Base-by-base conservation (phyloP, 1,140 invertebrate species). In the Glomeris maerens region DNA sequence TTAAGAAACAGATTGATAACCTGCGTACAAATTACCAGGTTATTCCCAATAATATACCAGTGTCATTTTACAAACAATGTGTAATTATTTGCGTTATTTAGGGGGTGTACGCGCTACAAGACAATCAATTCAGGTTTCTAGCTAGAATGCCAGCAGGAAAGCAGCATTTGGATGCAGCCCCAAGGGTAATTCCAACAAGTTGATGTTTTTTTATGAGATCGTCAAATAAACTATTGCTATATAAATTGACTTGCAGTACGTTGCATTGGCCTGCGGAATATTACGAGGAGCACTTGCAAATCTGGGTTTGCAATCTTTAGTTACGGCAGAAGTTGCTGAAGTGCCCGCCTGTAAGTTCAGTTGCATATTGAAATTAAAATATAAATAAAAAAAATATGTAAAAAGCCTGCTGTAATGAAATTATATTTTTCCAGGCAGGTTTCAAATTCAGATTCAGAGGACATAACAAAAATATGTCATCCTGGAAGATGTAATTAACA, bases 1-100 rank as follows among this genome's bases (percentile, higher is more conserved):
- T 94, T 66, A 94, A 94, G 60, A 98, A 98, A 66, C 93, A 97
- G 70, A 90, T 98, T 50, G 94, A 98, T 64, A 98, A 97, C 70
- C 71, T 98, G n/a, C 71, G 93, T 57, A 98, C 95, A 14, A 98
- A 98, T 70, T 92, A 98, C 69, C 89, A 96, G 67, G 70, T 63
- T 52, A 14, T 17, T 27, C 3, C 50, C 2, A 17, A 38, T 38
- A 10, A 20, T 40, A 10, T n/a, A 47, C 10, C 5, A 20, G 47
- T 46, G 21, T 10, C 17, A 3, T 7, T 5, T 3, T 7, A 25
- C 7, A 46, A 13, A 46, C 44, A 27, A 13, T 27, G 26, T 13
- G 20, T 42, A 41, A 45, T 23, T 52, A 41, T 39, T 55, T 55
- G 47, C 41, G 27, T 21, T 64, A n/a, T 67, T 49, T 52, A 73